Base-by-base conservation (phyloP, 2,113 vertebrate genomes). In the Tinamus guttatus region DNA sequence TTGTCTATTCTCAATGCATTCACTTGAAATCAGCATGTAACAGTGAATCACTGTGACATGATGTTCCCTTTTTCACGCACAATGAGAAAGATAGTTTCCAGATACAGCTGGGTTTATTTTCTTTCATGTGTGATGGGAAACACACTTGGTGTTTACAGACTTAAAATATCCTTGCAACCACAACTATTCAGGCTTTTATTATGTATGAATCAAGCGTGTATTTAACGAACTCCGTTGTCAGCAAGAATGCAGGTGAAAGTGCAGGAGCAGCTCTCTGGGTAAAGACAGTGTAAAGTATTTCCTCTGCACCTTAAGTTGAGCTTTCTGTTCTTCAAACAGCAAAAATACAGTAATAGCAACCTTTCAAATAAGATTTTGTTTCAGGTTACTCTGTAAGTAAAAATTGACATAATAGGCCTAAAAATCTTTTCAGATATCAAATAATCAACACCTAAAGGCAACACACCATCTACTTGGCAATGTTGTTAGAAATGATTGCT, bases 51-150 rank as follows among this genome's bases (percentile, higher is more conserved):
- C 14, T 85, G 64, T 95, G 95, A 93, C 92, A 94, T 43, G 91
- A 76, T 87, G 92, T 95, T 94, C 84, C 70, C 79, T 89, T 93
- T 93, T 77, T 80, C 77, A 59, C 67, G 71, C 49, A 7, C 77
- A 79, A 90, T 1, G 18, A 94, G 88, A 52, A 73, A 89, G 90
- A 96, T 71, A 92, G 93, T 96, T 97, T 96, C 96, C 96, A 95
- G 92, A 91, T 74, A 94, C 77, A 89, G 43, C 9, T 92, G 83
- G 54, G 83, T 89, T 94, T 96, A 87, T 92, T 96, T 96, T 93
- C 93, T 93, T 90, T 73, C 58, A 41, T 85, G 28, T 34, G 59
- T 91, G 93, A 96, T 80, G 70, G 85, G 94, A 96, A 89, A 88
- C 67, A 85, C 93, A 87, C 81, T 86, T 36, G n/a, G n/a, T 92